Evolutionary conservation across 2,113 vertebrate genomes (phyloP), one percentile per base, ranked within the genome.

Genomic region (Anguilla japonica): DNA sequence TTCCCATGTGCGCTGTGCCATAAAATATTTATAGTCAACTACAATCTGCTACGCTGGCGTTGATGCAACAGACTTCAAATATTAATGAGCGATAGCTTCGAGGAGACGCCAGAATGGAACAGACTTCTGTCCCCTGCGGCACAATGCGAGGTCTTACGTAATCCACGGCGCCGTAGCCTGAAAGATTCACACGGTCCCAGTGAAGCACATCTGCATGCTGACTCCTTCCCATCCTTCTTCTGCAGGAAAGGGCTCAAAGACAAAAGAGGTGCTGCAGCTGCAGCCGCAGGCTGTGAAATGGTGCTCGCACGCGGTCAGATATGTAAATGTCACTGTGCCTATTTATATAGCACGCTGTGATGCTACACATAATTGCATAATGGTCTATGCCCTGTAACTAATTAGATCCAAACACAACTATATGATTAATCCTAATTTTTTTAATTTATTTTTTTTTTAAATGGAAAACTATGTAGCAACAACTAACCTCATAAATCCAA

Each of bases 11-110:
- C 90, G 89, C 95, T 93, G 94, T 94, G 93, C 94, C 92, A 95
- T 96, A 90, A 95, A 95, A 95, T 95, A 96, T 96, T 96, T 94
- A 96, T 94, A 95, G 94, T 90, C 86, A 90, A 88, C 91, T 89
- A 91, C 87, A 89, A 92, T 94, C 92, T 93, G 93, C 92, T 93
- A 86, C 91, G 91, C 92, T 88, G 85, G 67, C 86, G 85, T 90
- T 90, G 88, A 89, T 91, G 94, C 92, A 87, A 88, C 89, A 82
- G 85, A 84, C 82, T 84, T 92, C 87, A 87, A 91, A 90, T 90
- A 92, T 92, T 89, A 88, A 90, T 90, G 87, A 86, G 87, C 79
- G 50, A 67, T 83, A 84, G 87, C 84, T 89, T 71, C 41, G 81
- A 60, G 79, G 80, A 86, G 46, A 83, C 82, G 83, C 80, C 50